Base-by-base conservation (phyloP, 2,113 vertebrate genomes). In the Platichthys stellatus region DNA sequence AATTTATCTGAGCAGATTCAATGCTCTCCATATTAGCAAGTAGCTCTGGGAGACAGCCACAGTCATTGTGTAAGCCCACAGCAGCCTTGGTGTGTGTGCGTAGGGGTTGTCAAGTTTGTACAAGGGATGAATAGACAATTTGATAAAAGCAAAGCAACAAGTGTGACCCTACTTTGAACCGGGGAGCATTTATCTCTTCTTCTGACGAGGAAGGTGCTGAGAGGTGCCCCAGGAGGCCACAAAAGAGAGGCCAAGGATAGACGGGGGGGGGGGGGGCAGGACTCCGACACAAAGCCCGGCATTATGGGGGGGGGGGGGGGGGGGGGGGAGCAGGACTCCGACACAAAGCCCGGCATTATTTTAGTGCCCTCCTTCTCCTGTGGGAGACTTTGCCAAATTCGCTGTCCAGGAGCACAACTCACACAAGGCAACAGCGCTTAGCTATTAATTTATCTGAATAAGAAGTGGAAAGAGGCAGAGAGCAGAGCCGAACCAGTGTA, bases 331-430 rank as follows among this genome's bases (percentile, higher is more conserved):
- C 74, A 54, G 65, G 77, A 72, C 72, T 12, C 53, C 69, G 51
- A 84, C 70, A 94, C 91, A 94, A 93, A 92, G 89, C 85, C 83
- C 70, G 47, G 83, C 87, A 92, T 93, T 93, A 89, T 92, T 92
- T 86, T 76, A 72, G 59, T 35, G 14, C 49, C 74, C 59, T 10
- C 66, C 54, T 61, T 63, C 81, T 88, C 79, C 85, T 82, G 69
- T 90, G 83, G 86, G 91, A 89, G 85, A 73, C 69, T 84, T 59
- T 75, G 78, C 86, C 91, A 85, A 92, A 91, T 90, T 87, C 62
- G 67, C 85, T 83, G 85, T 88, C 79, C 81, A 82, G 84, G 76
- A 89, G 84, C 83, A 84, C 80, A 78, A 82, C 84, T 89, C 86
- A 63, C 73, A 84, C 82, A 80, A 83, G 81, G 83, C 75, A 73